Conservation (phyloP, 2,113 vertebrate genomes). For the Castor canadensis region DNA sequence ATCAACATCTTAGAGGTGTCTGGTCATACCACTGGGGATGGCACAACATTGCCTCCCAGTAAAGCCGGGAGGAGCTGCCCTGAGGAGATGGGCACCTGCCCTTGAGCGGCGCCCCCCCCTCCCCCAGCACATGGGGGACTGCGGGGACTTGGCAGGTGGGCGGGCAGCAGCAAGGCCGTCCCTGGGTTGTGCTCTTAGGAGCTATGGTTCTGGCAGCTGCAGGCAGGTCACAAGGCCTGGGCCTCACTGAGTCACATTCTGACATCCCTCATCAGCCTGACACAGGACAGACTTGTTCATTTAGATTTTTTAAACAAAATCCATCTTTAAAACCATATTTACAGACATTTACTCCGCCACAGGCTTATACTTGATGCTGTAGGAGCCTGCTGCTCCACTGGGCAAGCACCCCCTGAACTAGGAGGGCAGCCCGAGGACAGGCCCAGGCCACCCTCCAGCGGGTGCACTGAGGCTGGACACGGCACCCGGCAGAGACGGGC, state of each 20-base stretch:
- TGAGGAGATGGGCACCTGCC: slow-evolving; percentile 34
- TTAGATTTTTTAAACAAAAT: slow-evolving; percentile 99
- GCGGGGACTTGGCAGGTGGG: background rate
- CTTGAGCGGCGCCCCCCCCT: background rate
- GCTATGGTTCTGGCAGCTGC: background rate
- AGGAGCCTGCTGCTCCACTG: background rate
- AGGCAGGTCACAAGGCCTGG: background rate
- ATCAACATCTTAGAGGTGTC: slow-evolving; percentile 78
- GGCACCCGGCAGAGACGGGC: slow-evolving; percentile 6
- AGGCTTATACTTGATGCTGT: slow-evolving; percentile 86
- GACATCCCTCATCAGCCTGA: slow-evolving; percentile 81
- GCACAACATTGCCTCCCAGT: slow-evolving; percentile 52
- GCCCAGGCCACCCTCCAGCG: background rate
- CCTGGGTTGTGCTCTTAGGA: slow-evolving; percentile 57
- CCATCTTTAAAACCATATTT: slow-evolving; percentile 91
- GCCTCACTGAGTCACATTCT: slow-evolving; percentile 67
- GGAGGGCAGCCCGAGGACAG: slow-evolving; percentile 32
- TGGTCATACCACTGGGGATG: slow-evolving; percentile 77
- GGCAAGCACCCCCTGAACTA: slow-evolving; percentile 58
- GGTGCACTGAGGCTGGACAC: background rate
- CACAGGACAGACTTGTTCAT: slow-evolving; percentile 86
- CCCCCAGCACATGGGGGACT: background rate
- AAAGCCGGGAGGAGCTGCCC: slow-evolving; percentile 16
- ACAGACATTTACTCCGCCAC: slow-evolving; percentile 88
- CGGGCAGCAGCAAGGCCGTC: background rate